Conservation (phyloP, 2,113 vertebrate genomes). For the Arizona elegans region DNA sequence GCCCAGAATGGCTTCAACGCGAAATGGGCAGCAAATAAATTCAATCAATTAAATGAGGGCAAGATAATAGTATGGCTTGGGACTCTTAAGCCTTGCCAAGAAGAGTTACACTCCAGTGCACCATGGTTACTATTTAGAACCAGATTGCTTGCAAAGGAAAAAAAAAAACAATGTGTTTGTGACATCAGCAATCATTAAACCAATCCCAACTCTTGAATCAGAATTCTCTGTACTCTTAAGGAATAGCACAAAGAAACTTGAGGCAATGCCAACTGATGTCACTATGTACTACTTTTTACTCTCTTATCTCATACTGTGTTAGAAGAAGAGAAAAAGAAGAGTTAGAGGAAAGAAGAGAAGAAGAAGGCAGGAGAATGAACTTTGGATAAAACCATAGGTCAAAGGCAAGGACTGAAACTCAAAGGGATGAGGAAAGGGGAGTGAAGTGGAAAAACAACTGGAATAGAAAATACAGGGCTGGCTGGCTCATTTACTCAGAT, state of each 20-base stretch:
- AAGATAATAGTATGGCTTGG: neutral
- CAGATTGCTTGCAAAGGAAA: neutral
- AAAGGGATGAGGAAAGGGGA: neutral
- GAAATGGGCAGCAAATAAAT: neutral
- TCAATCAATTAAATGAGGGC: neutral
- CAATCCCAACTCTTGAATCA: neutral
- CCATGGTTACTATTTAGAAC: neutral
- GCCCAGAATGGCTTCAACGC: neutral
- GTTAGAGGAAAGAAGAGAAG: neutral
- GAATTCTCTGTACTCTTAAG: neutral
- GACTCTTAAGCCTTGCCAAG: neutral
- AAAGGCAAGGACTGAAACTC: neutral
- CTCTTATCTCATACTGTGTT: neutral
- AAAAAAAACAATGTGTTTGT: neutral
- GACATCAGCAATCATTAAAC: neutral
- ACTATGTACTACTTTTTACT: neutral
- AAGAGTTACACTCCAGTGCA: neutral
- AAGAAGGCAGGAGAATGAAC: neutral
- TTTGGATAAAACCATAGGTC: neutral
- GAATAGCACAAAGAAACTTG: neutral
- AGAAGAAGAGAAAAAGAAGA: neutral
- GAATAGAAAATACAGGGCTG: neutral
- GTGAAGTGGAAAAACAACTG: neutral
- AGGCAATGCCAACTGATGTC: constrained; percentile 12
- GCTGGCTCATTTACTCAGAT: neutral